These are phyloP conservation scores for Chrysochloris asiatica DNA, from an alignment of 2,113 vertebrate species.

Conservation along the genomic window DNA sequence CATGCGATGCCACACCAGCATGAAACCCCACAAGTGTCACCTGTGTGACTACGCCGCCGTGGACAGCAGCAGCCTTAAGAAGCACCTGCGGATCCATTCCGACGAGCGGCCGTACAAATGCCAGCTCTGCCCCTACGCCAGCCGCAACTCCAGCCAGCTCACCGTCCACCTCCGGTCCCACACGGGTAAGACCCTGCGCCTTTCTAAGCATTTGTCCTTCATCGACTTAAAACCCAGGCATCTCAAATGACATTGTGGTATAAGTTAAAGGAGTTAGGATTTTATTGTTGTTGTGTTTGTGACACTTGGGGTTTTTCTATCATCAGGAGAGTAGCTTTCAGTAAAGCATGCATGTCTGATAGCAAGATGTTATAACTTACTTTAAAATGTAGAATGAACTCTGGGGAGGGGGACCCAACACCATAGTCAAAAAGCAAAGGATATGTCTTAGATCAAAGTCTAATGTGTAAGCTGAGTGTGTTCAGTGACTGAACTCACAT, in stretches of 20 bases:
- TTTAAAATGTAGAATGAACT: background rate
- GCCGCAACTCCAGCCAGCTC: conserved; percentile 98
- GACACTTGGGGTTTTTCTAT: background rate
- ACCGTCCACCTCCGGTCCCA: conserved; percentile 97
- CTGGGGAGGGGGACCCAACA: conserved; percentile 44
- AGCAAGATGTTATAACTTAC: background rate
- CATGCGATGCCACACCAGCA: conserved; percentile 94
- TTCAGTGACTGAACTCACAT: conserved; percentile 69
- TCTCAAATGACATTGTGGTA: background rate
- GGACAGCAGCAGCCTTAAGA: conserved; percentile 98
- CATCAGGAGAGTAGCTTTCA: background rate
- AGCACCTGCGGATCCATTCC: conserved; percentile 96
- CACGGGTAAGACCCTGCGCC: conserved; percentile 81
- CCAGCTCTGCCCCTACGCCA: conserved; percentile 97
- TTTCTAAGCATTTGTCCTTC: no score
- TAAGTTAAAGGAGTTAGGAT: background rate
- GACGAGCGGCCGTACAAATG: conserved; percentile 97
- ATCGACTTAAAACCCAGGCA: background rate
- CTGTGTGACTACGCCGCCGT: conserved; percentile 94
- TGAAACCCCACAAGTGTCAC: conserved; percentile 97
- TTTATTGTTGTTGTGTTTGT: background rate
- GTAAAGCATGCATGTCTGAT: background rate
- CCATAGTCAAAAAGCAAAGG: conserved; percentile 50
- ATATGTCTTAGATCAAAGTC: conserved; percentile 76
- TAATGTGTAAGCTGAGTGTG: conserved; percentile 54